These are phyloP conservation scores for Petrolisthes manimaculis DNA, from an alignment of 2,888 invertebrate genomes.

Conservation along the genomic window DNA sequence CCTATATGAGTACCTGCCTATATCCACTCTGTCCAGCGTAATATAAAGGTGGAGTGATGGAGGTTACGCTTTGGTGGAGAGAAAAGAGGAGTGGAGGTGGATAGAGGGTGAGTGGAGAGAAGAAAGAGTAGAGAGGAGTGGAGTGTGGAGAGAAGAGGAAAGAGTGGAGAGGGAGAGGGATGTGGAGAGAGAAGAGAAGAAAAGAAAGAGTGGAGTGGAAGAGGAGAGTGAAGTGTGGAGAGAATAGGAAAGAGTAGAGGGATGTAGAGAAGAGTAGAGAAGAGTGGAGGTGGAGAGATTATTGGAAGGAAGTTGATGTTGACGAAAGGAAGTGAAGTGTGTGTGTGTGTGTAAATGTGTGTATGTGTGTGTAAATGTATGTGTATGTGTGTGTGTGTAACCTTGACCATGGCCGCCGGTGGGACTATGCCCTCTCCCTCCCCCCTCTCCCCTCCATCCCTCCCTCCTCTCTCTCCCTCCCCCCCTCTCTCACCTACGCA, in stretches of 20 bases:
- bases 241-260: background rate
- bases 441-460: too few species aligned
- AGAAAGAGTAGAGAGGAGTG: background rate
- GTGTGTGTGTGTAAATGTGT: conserved; percentile 12
- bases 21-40: background rate
- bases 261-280: background rate
- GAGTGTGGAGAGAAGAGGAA: background rate
- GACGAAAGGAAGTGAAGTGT: background rate
- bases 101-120: background rate
- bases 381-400: conserved; percentile 7
- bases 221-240: background rate
- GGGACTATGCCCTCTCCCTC: background rate
- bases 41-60: background rate
- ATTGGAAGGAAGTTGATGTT: background rate
- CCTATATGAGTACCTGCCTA: too few species aligned
- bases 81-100: conserved; percentile 13
- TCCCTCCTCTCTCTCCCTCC: too few species aligned
- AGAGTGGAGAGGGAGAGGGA: background rate
- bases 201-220: background rate
- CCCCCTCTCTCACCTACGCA: too few species aligned
- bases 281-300: background rate
- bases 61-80: background rate
- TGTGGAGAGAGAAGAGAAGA: background rate
- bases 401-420: too few species aligned
- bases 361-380: background rate